Evolutionary conservation across 2,113 vertebrate genomes (phyloP).

Genomic region (Nycticryphes semicollaris): DNA sequence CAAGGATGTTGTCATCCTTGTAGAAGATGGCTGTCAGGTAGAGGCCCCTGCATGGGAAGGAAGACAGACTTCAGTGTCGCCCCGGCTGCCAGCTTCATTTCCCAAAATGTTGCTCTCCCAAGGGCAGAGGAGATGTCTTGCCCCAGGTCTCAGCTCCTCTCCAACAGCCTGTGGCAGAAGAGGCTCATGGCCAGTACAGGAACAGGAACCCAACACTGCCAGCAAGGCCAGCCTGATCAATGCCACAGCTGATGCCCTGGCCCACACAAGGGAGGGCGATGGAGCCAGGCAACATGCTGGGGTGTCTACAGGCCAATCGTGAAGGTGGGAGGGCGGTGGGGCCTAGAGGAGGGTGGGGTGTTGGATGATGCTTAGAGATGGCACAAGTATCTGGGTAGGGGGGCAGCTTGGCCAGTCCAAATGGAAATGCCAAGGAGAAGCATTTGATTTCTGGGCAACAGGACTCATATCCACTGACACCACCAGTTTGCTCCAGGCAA

Average conservation of each 20-base stretch:
- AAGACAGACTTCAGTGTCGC: not conserved
- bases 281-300: not conserved
- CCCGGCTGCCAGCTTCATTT: not conserved
- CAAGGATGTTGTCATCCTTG: constrained; percentile 85
- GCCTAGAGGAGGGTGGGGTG: not conserved
- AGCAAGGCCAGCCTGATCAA: not conserved
- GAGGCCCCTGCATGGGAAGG: constrained; percentile 77
- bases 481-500: not conserved
- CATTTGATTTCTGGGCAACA: not conserved
- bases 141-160: not conserved
- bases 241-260: not conserved
- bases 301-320: not conserved
- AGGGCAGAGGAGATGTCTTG: not conserved
- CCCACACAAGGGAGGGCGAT: not conserved
- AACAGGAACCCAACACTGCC: rapidly evolving
- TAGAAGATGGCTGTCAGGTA: constrained; percentile 88
- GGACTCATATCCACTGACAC: not conserved
- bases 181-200: not conserved
- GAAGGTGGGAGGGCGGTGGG: not conserved
- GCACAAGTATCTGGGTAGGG: not conserved
- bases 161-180: not conserved
- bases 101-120: not conserved
- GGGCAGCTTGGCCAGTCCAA: not conserved
- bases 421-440: not conserved
- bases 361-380: not conserved